Percentiles rank a stretch among this genome's conserved stretches.
phyloP scores from a whole-genome alignment of 2,113 vertebrate genomes.

The Dicentrarchus labrax region DNA sequence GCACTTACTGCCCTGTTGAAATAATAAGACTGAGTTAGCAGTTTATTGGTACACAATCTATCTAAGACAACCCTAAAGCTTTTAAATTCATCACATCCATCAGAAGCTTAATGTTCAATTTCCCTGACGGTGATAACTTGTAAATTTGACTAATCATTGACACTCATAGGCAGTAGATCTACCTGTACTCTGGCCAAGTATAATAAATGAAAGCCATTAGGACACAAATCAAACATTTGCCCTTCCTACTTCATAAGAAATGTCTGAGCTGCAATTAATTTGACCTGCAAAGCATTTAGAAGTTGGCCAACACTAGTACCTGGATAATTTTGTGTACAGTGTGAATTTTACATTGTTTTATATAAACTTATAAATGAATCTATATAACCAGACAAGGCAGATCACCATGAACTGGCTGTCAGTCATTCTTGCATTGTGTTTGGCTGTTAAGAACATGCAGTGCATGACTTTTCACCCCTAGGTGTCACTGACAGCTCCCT shows the following conservation, averaged over 20 bases:
- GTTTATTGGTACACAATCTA: background rate
- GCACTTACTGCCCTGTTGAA: background rate
- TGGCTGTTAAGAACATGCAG: slow-evolving; percentile 24
- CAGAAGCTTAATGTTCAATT: background rate
- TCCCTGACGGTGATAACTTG: background rate
- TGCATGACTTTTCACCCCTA: slow-evolving; percentile 67
- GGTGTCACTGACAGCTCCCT: slow-evolving; percentile 76
- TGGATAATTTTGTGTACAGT: background rate
- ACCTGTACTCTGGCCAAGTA: background rate
- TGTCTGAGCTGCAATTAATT: background rate
- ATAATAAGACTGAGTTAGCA: background rate
- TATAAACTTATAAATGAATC: background rate
- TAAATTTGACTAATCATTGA: background rate
- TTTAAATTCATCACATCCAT: background rate
- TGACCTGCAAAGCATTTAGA: background rate
- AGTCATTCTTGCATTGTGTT: background rate
- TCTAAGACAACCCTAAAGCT: background rate
- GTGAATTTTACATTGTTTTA: background rate
- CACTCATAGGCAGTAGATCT: background rate
- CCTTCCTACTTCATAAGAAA: background rate
- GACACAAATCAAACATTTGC: background rate
- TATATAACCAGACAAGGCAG: background rate
- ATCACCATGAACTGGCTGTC: background rate
- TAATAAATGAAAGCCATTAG: background rate
- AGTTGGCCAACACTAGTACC: background rate